These are phyloP conservation scores for Lucilia sericata DNA, from an alignment of 1,140 invertebrate genomes.

Conservation along the genomic window DNA sequence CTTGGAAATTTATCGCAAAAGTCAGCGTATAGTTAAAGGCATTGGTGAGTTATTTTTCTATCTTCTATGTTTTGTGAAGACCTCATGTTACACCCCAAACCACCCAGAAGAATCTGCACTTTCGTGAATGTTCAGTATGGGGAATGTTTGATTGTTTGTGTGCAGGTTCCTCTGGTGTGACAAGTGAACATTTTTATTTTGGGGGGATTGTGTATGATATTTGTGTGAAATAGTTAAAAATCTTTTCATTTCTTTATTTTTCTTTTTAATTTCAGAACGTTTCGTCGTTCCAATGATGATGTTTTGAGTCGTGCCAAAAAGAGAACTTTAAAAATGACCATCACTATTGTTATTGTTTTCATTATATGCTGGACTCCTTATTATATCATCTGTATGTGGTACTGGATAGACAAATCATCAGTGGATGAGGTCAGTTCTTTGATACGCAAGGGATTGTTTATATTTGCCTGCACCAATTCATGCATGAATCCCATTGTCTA, in stretches of 20 bases:
- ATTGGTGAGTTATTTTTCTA: slow-evolving; percentile 46
- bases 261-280: slow-evolving; percentile 70
- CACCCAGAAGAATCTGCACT: no score
- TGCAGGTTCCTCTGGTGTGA: not conserved
- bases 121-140: no score
- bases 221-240: not conserved
- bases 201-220: no score
- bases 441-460: slow-evolving; percentile 87
- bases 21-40: slow-evolving; percentile 60
- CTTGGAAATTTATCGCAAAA: slow-evolving; percentile 74
- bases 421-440: slow-evolving; percentile 80
- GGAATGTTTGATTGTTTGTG: not conserved
- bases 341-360: slow-evolving; percentile 92
- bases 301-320: slow-evolving; percentile 85
- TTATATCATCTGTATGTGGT: slow-evolving; percentile 88
- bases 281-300: slow-evolving; percentile 81
- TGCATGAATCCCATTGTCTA: slow-evolving; percentile 89
- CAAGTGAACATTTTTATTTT: slow-evolving; percentile 6
- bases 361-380: slow-evolving; percentile 95
- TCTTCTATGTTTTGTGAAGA: no score
- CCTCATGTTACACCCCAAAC: no score
- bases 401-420: slow-evolving; percentile 82
- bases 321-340: slow-evolving; percentile 93
- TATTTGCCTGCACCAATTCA: slow-evolving; percentile 95
- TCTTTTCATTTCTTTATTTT: slow-evolving; percentile 44